Conservation (phyloP, 2,888 invertebrate genomes). For the Muschampia plurimacula region DNA sequence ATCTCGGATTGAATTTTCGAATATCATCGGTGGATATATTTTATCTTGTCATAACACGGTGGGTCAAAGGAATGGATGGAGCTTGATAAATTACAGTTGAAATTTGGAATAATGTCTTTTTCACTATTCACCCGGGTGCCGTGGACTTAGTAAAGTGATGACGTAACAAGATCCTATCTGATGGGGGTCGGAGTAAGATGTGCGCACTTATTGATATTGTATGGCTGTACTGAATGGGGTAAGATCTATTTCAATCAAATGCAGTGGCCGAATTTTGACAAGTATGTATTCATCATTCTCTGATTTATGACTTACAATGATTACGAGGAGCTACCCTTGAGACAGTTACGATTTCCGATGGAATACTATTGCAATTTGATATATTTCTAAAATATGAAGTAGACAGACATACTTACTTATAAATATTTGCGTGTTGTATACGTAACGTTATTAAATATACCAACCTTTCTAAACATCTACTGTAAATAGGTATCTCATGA, state of each 20-base stretch:
- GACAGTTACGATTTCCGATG: background rate
- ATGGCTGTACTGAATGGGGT: slow-evolving; percentile 16
- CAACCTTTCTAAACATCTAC: too few species aligned
- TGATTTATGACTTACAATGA: background rate
- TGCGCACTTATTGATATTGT: slow-evolving; percentile 33
- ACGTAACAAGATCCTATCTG: slow-evolving; percentile 68
- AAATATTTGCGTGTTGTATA: too few species aligned
- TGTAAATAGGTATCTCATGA: too few species aligned
- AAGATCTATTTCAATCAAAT: slow-evolving; percentile 6
- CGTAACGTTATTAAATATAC: too few species aligned
- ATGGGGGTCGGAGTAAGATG: slow-evolving; percentile 53
- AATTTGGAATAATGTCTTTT: slow-evolving; percentile 85
- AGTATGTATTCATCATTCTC: slow-evolving; percentile 4
- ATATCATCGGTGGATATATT: slow-evolving; percentile 82
- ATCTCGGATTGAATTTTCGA: slow-evolving; percentile 71
- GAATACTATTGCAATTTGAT: background rate
- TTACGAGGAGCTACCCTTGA: background rate
- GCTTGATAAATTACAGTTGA: slow-evolving; percentile 83
- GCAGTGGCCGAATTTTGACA: slow-evolving; percentile 18
- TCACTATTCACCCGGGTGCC: slow-evolving; percentile 70
- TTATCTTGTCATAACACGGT: slow-evolving; percentile 85
- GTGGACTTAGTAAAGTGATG: slow-evolving; percentile 69
- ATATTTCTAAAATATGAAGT: too few species aligned
- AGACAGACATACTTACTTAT: too few species aligned
- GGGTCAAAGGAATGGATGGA: slow-evolving; percentile 79